Conservation (phyloP, 2,797 vertebrate genomes). For the Danionella dracula region DNA sequence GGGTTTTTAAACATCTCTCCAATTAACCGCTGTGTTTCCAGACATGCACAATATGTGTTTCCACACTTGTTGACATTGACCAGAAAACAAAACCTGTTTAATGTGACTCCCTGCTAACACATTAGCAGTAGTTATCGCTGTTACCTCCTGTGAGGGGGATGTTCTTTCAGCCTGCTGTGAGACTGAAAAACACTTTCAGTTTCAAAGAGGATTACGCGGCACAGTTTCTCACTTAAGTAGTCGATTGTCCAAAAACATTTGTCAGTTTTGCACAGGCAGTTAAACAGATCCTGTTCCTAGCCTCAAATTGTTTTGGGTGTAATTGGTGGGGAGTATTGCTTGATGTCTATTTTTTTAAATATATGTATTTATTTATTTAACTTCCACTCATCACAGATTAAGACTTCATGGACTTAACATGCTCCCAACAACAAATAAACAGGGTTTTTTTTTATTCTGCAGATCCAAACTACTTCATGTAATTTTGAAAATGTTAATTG, state of each 20-base stretch:
- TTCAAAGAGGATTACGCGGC: too few relatives aligned
- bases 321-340: constrained; percentile 21
- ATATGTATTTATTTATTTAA: too few relatives aligned
- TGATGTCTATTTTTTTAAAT: constrained; percentile 19
- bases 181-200: not conserved
- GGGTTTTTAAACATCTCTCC: constrained; percentile 6
- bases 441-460: too few relatives aligned
- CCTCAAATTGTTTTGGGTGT: not conserved
- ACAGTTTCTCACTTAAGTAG: too few relatives aligned
- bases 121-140: constrained; percentile 9
- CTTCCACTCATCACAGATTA: not conserved
- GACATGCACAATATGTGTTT: constrained; percentile 9
- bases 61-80: constrained; percentile 19
- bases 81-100: constrained; percentile 16
- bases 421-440: too few relatives aligned
- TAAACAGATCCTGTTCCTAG: constrained; percentile 14
- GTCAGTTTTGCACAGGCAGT: not conserved
- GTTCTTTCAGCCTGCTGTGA: not conserved
- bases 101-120: constrained; percentile 17
- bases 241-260: too few relatives aligned
- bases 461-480: too few relatives aligned
- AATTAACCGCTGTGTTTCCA: constrained; percentile 14
- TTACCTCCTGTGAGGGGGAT: not conserved
- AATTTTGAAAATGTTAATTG: too few relatives aligned
- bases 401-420: too few relatives aligned